phyloP scores from a whole-genome alignment of 2,888 invertebrate genomes.

The Synergus gifuensis region DNA sequence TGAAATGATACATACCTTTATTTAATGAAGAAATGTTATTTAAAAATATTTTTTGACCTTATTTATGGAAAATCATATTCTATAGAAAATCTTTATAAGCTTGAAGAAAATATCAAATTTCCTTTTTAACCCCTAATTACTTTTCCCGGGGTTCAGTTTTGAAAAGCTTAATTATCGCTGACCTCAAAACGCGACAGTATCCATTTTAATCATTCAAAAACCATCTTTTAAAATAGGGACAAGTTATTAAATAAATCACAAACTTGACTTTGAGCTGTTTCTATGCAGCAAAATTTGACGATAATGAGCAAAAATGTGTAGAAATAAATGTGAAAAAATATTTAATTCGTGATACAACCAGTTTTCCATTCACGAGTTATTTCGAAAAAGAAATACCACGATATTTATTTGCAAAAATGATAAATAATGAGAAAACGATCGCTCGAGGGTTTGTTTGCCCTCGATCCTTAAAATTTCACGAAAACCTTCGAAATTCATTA shows the following conservation, averaged over 20 bases:
- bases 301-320: too few species aligned
- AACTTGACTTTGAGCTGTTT: neutral
- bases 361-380: neutral
- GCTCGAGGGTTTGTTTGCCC: too few species aligned
- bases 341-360: neutral
- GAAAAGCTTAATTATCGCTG: neutral
- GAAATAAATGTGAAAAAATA: neutral
- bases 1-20: neutral
- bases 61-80: neutral
- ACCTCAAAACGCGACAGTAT: neutral
- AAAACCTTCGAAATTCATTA: too few species aligned
- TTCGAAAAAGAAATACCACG: neutral
- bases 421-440: too few species aligned
- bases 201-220: neutral
- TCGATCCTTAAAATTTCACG: too few species aligned
- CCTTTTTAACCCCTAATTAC: neutral
- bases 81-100: neutral
- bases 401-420: too few species aligned
- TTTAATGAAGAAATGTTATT: neutral
- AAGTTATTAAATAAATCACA: neutral
- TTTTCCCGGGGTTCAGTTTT: neutral
- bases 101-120: neutral
- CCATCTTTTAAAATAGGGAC: neutral
- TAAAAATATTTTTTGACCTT: neutral
- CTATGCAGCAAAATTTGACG: neutral